Evolutionary conservation across 1,140 invertebrate genomes (phyloP).

Genomic region (Drosophila mojavensis): DNA sequence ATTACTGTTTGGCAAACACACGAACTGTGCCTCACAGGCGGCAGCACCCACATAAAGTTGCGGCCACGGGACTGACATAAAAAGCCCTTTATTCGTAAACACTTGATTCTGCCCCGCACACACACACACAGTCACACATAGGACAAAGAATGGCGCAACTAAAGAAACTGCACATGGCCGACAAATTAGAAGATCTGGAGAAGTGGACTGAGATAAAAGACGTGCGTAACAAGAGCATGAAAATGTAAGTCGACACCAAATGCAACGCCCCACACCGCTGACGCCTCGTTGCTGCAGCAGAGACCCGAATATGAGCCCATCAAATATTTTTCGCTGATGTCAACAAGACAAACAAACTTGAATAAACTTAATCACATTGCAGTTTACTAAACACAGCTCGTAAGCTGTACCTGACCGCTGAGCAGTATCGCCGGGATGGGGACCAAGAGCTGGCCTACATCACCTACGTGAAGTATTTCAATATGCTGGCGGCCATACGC

Average conservation of each 20-base stretch:
- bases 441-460: conserved; percentile 90
- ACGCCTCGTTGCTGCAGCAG: too few relatives aligned
- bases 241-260: conserved; percentile 83
- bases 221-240: conserved; percentile 84
- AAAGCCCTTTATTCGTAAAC: neutral
- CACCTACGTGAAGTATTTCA: conserved; percentile 89
- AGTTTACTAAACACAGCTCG: conserved; percentile 85
- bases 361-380: conserved; percentile 1
- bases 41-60: conserved; percentile 8
- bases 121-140: neutral
- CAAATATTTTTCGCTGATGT: conserved; percentile 29
- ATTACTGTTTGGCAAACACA: conserved; percentile 12
- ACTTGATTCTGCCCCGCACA: neutral
- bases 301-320: conserved; percentile 12
- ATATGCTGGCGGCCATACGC: conserved; percentile 86
- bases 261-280: neutral
- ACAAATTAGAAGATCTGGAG: conserved; percentile 85
- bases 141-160: conserved; percentile 75
- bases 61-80: neutral
- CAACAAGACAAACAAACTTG: neutral
- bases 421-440: conserved; percentile 85
- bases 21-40: neutral
- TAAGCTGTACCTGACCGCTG: conserved; percentile 86
- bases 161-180: conserved; percentile 85
- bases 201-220: conserved; percentile 85